Base-by-base conservation (phyloP, 2,888 invertebrate species). In the Andrena dorsata region DNA sequence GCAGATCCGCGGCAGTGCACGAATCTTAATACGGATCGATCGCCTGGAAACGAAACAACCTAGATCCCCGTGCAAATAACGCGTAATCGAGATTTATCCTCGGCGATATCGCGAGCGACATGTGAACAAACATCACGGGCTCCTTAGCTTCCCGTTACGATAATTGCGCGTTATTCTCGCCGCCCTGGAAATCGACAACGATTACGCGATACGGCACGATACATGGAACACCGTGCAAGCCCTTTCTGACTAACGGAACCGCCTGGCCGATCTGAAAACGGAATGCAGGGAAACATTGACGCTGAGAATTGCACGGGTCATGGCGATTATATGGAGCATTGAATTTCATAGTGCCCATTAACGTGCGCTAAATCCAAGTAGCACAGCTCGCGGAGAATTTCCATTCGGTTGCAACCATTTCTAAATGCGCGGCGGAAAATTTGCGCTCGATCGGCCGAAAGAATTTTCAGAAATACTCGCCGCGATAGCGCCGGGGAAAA, bases 91-190 rank as follows among this genome's bases (percentile, higher is more conserved):
- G 10, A 49, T 60, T 41, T 26, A 58, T 26, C 41, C n/a, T 3
- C 2, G 30, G 20, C 26, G 16, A 66, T 49, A n/a, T 51, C 28
- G 49, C 60, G 10, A 32, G 10, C 60, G 41, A 77, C 65, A 51
- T 35, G 77, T 35, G 58, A 65, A 26, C 26, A 61, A 76, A 66
- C 76, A 41, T 16, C 4, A n/a, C 16, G 20, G 51, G 32, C 32
- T 51, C 28, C 30, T 51, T 7, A 61, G 41, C 47, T 65, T 23
- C n/a, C 41, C 7, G n/a, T 20, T 23, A 35, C n/a, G 32, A 8
- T 76, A 56, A 56, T 64, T 35, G 56, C 56, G 10, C 41, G 66
- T 63, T 64, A 32, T 58, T 23, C 35, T 26, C 8, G 72, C 8
- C 63, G 7, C 26, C n/a, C 10, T 64, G 35, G 16, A 28, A 56